A percentile compares a stretch with the other conserved stretches of the same genome.
Conservation (phyloP, 2,113 vertebrate species). For the Peromyscus maniculatus region DNA sequence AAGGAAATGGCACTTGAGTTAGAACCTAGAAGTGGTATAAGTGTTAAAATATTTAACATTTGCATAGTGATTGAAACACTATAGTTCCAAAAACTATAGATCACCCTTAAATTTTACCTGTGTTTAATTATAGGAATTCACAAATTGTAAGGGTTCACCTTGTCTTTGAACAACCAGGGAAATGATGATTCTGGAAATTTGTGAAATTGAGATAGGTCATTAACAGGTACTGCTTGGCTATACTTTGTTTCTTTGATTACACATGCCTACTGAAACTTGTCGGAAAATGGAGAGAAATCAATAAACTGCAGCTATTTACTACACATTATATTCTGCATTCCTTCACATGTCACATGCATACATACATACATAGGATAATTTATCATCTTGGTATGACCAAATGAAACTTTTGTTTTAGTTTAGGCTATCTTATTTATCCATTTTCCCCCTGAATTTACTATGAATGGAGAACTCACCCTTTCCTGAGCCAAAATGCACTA, state of each 20-base stretch:
- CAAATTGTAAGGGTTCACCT: background rate
- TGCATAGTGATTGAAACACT: background rate
- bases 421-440: conserved; percentile 3
- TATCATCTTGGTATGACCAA: background rate
- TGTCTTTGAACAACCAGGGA: background rate
- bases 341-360: background rate
- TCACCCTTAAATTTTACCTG: conserved; percentile 3
- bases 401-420: conserved; percentile 9
- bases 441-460: background rate
- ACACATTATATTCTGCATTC: background rate
- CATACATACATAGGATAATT: background rate
- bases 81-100: background rate
- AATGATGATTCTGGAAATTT: background rate
- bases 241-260: background rate
- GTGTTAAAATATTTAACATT: conserved; percentile 21
- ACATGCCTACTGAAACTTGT: background rate
- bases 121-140: background rate
- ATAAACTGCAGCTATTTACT: background rate
- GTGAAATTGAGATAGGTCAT: background rate
- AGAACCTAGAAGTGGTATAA: conserved; percentile 22
- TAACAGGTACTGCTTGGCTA: background rate
- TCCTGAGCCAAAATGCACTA: background rate
- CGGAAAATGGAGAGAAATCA: conserved; percentile 24
- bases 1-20: background rate
- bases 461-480: background rate